phyloP scores from a whole-genome alignment of 1,140 invertebrate genomes.

The Macrobrachium nipponense region DNA sequence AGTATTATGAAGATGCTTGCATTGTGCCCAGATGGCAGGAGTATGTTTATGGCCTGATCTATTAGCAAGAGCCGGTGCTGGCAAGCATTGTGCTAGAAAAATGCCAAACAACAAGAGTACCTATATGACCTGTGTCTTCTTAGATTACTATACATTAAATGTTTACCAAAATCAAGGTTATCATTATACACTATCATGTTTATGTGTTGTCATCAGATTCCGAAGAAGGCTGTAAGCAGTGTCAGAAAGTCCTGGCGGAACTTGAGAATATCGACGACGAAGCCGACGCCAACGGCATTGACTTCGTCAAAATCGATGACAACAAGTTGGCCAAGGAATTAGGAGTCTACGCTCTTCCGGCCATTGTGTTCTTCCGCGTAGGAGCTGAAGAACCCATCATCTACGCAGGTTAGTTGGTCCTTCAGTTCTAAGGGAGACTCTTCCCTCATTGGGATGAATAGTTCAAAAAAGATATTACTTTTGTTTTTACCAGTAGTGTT shows the following conservation, averaged over 20 bases:
- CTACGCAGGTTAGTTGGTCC: slow-evolving; percentile 80
- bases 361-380: slow-evolving; percentile 76
- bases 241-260: slow-evolving; percentile 86
- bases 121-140: background rate
- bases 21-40: no score
- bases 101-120: no score
- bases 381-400: slow-evolving; percentile 91
- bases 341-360: slow-evolving; percentile 68
- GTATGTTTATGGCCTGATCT: no score
- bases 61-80: no score
- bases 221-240: slow-evolving; percentile 76
- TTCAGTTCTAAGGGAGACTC: background rate
- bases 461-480: background rate
- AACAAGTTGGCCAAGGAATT: slow-evolving; percentile 67
- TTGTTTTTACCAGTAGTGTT: background rate
- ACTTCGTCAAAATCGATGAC: slow-evolving; percentile 76
- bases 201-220: slow-evolving; percentile 48
- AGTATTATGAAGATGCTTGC: no score
- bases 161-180: background rate
- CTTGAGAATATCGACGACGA: slow-evolving; percentile 95
- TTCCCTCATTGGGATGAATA: background rate
- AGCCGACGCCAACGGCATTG: slow-evolving; percentile 90
- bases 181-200: slow-evolving; percentile 10
- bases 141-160: background rate
- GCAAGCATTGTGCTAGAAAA: no score